phyloP scores from a whole-genome alignment of 2,888 invertebrate species.

The Erebia ligea region DNA sequence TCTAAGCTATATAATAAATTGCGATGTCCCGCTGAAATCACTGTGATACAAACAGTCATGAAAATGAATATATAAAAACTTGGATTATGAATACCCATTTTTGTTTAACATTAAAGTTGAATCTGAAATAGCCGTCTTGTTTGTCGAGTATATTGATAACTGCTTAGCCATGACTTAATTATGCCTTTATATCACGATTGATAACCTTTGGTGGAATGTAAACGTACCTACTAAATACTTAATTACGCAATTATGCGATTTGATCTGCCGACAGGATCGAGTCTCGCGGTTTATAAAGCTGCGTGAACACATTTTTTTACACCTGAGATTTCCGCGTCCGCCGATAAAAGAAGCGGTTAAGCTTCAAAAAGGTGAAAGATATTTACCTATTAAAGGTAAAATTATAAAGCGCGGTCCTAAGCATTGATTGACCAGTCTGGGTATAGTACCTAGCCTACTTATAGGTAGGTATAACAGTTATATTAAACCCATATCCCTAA shows the following conservation, averaged over 20 bases:
- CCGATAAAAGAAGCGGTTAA: too few relatives aligned
- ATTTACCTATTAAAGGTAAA: too few relatives aligned
- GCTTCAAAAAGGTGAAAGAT: too few relatives aligned
- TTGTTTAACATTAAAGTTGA: slow-evolving; percentile 11
- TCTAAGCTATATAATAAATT: slow-evolving; percentile 52
- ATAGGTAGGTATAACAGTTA: too few relatives aligned
- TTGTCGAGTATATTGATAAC: slow-evolving; percentile 49
- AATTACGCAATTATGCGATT: slow-evolving; percentile 43
- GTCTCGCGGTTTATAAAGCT: background rate
- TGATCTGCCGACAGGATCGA: slow-evolving; percentile 36
- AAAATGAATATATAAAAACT: slow-evolving; percentile 36
- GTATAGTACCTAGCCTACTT: too few relatives aligned
- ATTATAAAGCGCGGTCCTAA: too few relatives aligned
- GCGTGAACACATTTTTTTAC: background rate
- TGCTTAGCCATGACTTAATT: slow-evolving; percentile 62
- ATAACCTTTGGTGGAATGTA: slow-evolving; percentile 64
- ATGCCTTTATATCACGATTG: slow-evolving; percentile 56
- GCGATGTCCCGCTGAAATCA: slow-evolving; percentile 44
- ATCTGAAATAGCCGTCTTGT: slow-evolving; percentile 20
- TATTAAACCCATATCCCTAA: too few relatives aligned
- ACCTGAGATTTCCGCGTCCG: background rate
- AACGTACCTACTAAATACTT: slow-evolving; percentile 4
- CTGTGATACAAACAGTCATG: slow-evolving; percentile 42
- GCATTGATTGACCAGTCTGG: too few relatives aligned
- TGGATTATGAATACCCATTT: slow-evolving; percentile 30